Percentiles rank a stretch among this genome's conserved stretches.
phyloP scores from a whole-genome alignment of 2,797 vertebrate genomes.

The Chromobotia macracanthus region DNA sequence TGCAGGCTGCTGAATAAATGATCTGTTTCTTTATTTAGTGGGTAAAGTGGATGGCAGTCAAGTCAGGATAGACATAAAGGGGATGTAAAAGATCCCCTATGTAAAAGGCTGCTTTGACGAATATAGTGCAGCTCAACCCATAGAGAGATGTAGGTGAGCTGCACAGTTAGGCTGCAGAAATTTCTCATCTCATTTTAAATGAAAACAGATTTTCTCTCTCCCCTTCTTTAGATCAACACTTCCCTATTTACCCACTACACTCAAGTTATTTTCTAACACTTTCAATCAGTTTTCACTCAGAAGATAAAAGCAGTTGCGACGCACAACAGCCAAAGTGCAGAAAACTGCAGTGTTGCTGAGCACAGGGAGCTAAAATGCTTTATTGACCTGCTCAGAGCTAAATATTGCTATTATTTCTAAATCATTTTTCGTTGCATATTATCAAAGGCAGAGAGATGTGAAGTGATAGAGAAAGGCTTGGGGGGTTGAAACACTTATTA shows the following conservation, averaged over 20 bases:
- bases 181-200: constrained; percentile 31
- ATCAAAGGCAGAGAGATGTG: constrained; percentile 32
- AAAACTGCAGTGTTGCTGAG: constrained; percentile 35
- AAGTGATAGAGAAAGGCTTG: constrained; percentile 11
- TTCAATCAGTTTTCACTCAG: constrained; percentile 39
- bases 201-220: constrained; percentile 32
- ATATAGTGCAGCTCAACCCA: neutral
- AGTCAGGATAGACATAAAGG: neutral
- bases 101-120: constrained; percentile 22
- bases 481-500: constrained; percentile 18
- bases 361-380: constrained; percentile 24
- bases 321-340: constrained; percentile 21
- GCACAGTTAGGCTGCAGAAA: neutral
- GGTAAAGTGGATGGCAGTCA: neutral
- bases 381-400: constrained; percentile 20
- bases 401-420: constrained; percentile 33
- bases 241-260: constrained; percentile 27
- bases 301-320: constrained; percentile 21
- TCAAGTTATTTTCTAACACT: constrained; percentile 28
- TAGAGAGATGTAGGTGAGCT: constrained; percentile 21
- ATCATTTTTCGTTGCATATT: neutral
- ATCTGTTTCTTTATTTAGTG: constrained; percentile 51
- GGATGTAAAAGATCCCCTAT: neutral
- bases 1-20: constrained; percentile 44
- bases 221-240: constrained; percentile 30